These are phyloP conservation scores for Cladorhizidae sp. DNA, from an alignment of 37 sponge, comb jelly and placozoan species.

Conservation along the genomic window DNA sequence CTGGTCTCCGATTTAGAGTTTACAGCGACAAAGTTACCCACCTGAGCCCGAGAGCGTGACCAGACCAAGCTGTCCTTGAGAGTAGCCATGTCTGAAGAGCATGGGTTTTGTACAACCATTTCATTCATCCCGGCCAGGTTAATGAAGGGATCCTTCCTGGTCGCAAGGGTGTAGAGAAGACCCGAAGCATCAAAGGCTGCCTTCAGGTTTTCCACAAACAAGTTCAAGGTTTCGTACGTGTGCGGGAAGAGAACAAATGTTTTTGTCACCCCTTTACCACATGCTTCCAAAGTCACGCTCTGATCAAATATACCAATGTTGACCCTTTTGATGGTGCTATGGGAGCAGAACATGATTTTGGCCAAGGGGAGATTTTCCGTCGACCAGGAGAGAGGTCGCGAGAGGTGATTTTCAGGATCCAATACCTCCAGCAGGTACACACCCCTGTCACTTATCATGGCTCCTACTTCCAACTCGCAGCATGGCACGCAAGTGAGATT, in stretches of 20 bases:
- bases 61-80: slow-evolving; percentile 28
- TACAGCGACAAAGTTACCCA: slow-evolving; percentile 25
- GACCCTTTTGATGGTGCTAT: slow-evolving; percentile 17
- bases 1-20: slow-evolving; percentile 1
- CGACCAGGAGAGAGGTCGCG: slow-evolving; percentile 15
- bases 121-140: background rate
- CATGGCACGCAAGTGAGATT: slow-evolving; percentile 17
- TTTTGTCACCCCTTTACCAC: slow-evolving; percentile 19
- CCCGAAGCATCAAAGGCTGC: slow-evolving; percentile 46
- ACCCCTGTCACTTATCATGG: slow-evolving; percentile 34
- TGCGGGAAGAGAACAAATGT: slow-evolving; percentile 43
- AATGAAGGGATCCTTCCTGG: slow-evolving; percentile 5
- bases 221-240: slow-evolving; percentile 15
- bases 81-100: background rate
- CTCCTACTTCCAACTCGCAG: slow-evolving; percentile 29
- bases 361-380: slow-evolving; percentile 46
- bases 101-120: slow-evolving; percentile 8
- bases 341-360: background rate
- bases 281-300: slow-evolving; percentile 28
- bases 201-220: slow-evolving; percentile 41
- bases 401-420: slow-evolving; percentile 14
- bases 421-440: slow-evolving; percentile 51
- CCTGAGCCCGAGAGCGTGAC: background rate
- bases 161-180: slow-evolving; percentile 4
- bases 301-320: slow-evolving; percentile 47